These are phyloP conservation scores for Anas georgica DNA, from an alignment of 2,797 vertebrate species.

Conservation along the genomic window DNA sequence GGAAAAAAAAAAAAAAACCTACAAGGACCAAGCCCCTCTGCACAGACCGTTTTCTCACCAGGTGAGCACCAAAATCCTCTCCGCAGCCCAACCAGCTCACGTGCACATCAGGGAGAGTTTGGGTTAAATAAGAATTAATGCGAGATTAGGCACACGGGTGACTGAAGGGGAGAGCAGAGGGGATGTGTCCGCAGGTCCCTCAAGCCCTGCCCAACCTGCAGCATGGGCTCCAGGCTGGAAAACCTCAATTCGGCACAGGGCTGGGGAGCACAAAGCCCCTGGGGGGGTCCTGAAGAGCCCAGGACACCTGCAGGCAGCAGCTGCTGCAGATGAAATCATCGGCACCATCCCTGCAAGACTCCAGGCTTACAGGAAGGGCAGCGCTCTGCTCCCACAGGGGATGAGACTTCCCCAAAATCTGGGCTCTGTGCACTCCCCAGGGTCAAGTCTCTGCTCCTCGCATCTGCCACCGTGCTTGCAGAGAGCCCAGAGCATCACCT, in stretches of 20 bases:
- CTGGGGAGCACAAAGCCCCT: not conserved
- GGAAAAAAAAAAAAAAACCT: not conserved
- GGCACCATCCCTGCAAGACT: not conserved
- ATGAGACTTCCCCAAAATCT: not conserved
- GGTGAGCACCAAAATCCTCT: not conserved
- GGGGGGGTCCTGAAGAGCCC: not conserved
- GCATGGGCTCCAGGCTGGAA: fast-evolving
- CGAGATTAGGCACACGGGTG: fast-evolving
- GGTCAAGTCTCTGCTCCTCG: not conserved
- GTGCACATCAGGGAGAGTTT: fast-evolving
- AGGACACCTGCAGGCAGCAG: not conserved
- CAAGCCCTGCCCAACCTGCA: fast-evolving
- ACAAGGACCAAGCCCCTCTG: not conserved
- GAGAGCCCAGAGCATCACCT: not conserved
- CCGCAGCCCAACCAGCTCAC: not conserved
- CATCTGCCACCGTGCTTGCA: no score
- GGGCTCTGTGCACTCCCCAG: fast-evolving
- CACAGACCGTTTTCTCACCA: not conserved
- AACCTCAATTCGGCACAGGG: fast-evolving
- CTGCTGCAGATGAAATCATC: not conserved
- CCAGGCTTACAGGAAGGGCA: not conserved
- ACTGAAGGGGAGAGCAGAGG: not conserved
- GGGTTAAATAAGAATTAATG: not conserved
- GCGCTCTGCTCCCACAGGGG: not conserved
- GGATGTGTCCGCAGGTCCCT: not conserved